phyloP scores from a whole-genome alignment of 2,797 vertebrate genomes.

The Acipenser oxyrinchus region DNA sequence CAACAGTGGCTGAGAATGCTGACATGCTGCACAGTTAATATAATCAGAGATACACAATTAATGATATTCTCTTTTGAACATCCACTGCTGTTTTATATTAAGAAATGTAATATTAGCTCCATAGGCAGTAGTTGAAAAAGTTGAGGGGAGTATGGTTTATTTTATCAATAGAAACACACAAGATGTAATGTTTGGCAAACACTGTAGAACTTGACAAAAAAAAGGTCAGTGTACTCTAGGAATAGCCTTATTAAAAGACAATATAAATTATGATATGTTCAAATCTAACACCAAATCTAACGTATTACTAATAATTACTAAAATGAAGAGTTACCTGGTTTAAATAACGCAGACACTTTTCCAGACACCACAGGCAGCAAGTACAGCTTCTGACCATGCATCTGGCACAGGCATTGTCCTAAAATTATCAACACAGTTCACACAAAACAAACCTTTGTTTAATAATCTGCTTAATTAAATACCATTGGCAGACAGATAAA shows the following conservation, averaged over 20 bases:
- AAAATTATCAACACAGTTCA: slow-evolving; percentile 21
- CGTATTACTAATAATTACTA: too few relatives aligned
- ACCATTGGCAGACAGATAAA: too few relatives aligned
- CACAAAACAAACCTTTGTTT: not conserved
- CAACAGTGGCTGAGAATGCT: too few relatives aligned
- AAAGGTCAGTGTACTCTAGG: too few relatives aligned
- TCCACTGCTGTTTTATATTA: not conserved
- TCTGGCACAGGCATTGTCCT: slow-evolving; percentile 37
- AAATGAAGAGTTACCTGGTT: slow-evolving; percentile 42
- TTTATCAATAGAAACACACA: not conserved
- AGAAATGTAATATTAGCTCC: not conserved
- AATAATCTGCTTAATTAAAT: too few relatives aligned
- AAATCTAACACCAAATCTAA: too few relatives aligned
- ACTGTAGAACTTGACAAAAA: too few relatives aligned
- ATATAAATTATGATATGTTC: too few relatives aligned
- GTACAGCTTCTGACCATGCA: slow-evolving; percentile 38
- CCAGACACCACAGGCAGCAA: slow-evolving; percentile 44
- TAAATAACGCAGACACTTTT: slow-evolving; percentile 38
- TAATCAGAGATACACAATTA: too few relatives aligned
- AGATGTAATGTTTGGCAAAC: too few relatives aligned
- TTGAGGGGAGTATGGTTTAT: not conserved
- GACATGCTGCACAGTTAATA: too few relatives aligned
- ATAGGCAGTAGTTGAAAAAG: not conserved
- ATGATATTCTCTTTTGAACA: not conserved
- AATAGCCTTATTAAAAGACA: too few relatives aligned